Conservation (phyloP, 2,113 vertebrate species). For the Recurvirostra avosetta region DNA sequence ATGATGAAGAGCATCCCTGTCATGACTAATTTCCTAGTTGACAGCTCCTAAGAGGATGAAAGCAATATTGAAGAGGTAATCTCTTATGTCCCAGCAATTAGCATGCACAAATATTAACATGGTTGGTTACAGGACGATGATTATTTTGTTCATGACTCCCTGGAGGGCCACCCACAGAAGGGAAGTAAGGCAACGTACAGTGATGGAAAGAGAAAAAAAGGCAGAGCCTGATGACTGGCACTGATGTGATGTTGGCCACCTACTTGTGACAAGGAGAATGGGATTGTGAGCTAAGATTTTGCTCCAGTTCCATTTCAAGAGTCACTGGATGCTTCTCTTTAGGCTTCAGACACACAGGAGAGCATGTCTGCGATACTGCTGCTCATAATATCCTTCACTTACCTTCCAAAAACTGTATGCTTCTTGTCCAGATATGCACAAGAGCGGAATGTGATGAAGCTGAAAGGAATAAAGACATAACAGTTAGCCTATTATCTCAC, state of each 20-base stretch:
- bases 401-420: slow-evolving; percentile 96
- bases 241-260: background rate
- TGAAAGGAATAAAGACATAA: slow-evolving; percentile 18
- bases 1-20: background rate
- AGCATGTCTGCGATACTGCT: background rate
- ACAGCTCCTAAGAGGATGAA: slow-evolving; percentile 7
- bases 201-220: background rate
- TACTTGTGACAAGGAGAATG: background rate
- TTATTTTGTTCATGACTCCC: background rate
- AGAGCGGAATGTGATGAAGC: slow-evolving; percentile 97
- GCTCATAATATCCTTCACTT: background rate
- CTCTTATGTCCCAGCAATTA: background rate
- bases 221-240: background rate
- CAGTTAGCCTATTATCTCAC: background rate
- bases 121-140: background rate
- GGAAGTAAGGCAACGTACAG: background rate
- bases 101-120: slow-evolving; percentile 10
- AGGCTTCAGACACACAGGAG: background rate
- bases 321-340: background rate
- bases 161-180: background rate
- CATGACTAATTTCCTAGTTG: background rate
- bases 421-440: slow-evolving; percentile 94
- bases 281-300: background rate
- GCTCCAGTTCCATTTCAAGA: background rate
- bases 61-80: background rate